Conservation (phyloP, 1,140 invertebrate species). For the Drosophila auraria region DNA sequence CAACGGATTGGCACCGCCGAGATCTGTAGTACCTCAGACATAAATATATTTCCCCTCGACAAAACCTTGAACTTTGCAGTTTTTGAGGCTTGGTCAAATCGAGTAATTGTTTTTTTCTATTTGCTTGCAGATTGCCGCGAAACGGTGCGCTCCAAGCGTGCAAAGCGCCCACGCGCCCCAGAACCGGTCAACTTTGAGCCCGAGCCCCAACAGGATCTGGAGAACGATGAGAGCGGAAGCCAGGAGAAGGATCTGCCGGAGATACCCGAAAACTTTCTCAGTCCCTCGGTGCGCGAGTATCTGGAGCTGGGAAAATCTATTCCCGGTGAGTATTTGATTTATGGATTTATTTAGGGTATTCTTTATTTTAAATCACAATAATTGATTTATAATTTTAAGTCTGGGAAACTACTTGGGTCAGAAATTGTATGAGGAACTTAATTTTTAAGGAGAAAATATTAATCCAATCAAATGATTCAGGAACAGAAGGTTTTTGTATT, state of each 20-base stretch:
- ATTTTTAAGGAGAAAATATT: too few relatives aligned
- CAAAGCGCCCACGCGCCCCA: slow-evolving; percentile 89
- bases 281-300: slow-evolving; percentile 93
- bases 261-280: slow-evolving; percentile 91
- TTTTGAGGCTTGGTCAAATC: slow-evolving; percentile 49
- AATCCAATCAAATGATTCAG: too few relatives aligned
- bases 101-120: slow-evolving; percentile 25
- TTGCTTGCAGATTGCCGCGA: slow-evolving; percentile 86
- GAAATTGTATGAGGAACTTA: too few relatives aligned
- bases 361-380: neutral
- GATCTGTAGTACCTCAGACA: neutral
- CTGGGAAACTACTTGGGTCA: too few relatives aligned
- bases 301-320: slow-evolving; percentile 94
- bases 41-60: slow-evolving; percentile 14
- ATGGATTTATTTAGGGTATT: neutral
- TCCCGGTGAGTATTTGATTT: slow-evolving; percentile 88
- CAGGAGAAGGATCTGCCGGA: slow-evolving; percentile 86
- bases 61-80: slow-evolving; percentile 75
- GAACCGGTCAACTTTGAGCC: slow-evolving; percentile 87
- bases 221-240: slow-evolving; percentile 88
- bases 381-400: too few relatives aligned
- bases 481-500: too few relatives aligned
- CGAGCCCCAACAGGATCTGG: slow-evolving; percentile 89
- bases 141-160: slow-evolving; percentile 83
- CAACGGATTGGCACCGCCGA: slow-evolving; percentile 32